phyloP scores from a whole-genome alignment of 2,888 invertebrate species.

The Coenonympha arcania region DNA sequence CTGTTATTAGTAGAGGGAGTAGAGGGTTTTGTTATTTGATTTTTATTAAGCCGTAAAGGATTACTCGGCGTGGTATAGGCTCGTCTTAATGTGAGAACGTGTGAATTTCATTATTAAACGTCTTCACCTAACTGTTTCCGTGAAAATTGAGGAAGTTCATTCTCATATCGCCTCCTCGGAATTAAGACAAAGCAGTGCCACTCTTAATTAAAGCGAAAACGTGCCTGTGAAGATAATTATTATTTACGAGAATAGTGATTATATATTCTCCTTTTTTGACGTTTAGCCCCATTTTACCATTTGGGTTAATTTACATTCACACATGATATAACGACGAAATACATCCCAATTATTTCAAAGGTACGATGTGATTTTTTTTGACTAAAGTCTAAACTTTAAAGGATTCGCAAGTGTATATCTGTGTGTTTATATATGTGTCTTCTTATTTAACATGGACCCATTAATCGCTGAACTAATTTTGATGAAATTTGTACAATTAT shows the following conservation, averaged over 20 bases:
- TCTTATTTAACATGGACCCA: too few relatives aligned
- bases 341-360: too few relatives aligned
- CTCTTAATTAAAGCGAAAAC: neutral
- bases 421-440: too few relatives aligned
- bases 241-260: neutral
- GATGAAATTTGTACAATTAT: too few relatives aligned
- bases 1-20: neutral
- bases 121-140: neutral
- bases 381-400: too few relatives aligned
- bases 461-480: too few relatives aligned
- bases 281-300: too few relatives aligned
- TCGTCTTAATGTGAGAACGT: neutral
- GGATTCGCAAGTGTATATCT: too few relatives aligned
- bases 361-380: too few relatives aligned
- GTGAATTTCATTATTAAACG: neutral
- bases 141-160: neutral
- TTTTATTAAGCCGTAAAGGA: neutral
- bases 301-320: too few relatives aligned
- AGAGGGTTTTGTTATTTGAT: neutral
- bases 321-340: too few relatives aligned
- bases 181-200: neutral
- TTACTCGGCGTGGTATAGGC: neutral
- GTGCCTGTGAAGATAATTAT: neutral
- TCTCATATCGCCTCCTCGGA: neutral
- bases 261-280: neutral